Percentiles rank a stretch among this genome's conserved stretches.
Conservation (phyloP, 1,140 invertebrate species). For the Contarinia nasturtii region DNA sequence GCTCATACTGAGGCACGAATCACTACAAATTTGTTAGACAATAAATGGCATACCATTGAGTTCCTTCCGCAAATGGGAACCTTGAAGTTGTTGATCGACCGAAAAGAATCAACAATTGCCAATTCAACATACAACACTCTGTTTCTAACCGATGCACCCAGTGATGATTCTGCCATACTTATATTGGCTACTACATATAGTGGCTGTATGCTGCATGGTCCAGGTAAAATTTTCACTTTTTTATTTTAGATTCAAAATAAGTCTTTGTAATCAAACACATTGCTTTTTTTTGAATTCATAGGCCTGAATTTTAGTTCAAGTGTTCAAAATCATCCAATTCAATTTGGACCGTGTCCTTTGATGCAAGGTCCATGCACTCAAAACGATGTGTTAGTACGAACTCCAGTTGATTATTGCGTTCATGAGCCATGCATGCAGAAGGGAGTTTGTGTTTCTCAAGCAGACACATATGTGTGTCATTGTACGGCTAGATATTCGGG, state of each 20-base stretch:
- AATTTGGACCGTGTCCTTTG: constrained; percentile 54
- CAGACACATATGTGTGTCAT: constrained; percentile 40
- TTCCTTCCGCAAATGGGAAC: constrained; percentile 36
- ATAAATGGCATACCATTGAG: constrained; percentile 47
- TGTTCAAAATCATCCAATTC: constrained; percentile 17
- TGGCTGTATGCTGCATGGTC: constrained; percentile 68
- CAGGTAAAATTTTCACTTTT: no score
- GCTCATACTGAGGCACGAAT: constrained; percentile 38
- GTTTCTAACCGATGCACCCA: constrained; percentile 42
- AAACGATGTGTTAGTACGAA: constrained; percentile 28
- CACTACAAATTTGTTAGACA: constrained; percentile 48
- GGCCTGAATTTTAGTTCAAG: constrained; percentile 54
- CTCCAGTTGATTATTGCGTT: constrained; percentile 44
- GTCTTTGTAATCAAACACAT: no score
- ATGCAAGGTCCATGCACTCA: constrained; percentile 45
- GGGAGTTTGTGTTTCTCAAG: constrained; percentile 52
- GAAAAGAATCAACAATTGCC: constrained; percentile 27
- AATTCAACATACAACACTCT: constrained; percentile 61
- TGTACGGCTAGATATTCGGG: constrained; percentile 60
- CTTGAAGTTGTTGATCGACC: constrained; percentile 32
- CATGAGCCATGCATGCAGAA: constrained; percentile 63
- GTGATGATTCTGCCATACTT: constrained; percentile 37
- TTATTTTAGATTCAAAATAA: no score
- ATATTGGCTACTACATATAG: constrained; percentile 60
- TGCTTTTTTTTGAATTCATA: no score